Base-by-base conservation (phyloP, 2,888 invertebrate genomes). In the Mallateleia sp. region DNA sequence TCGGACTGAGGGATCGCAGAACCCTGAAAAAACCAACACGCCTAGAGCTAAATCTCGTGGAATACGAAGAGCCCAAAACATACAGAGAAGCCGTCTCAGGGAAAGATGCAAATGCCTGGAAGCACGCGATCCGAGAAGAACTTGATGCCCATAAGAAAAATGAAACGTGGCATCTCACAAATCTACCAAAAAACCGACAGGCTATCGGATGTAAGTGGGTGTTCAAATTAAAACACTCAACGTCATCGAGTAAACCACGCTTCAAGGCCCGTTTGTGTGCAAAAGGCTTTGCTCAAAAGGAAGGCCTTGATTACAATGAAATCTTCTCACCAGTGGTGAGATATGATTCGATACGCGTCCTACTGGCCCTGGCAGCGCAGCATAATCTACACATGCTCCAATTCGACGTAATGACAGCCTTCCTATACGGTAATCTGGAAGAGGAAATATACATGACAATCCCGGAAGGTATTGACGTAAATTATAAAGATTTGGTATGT, bases 401-500 rank as follows among this genome's bases (percentile, higher is more conserved):
- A 71, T 88, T 88, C 34, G 85, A 85, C 32, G 77, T 88, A 2
- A 85, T 78, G 32, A 88, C 88, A 6, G 88, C 85, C 1, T 86
- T 78, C n/a, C 77, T 77, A 20, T 14, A 88, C 24, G 79, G 78
- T 0, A 56, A 85, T 8, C 45, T 87, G 2, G 8, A 84, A 69
- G 88, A 87, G 42, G 54, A 80, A 62, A 60, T 88, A 72, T 80
- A 79, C 79, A 85, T 89, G 90, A 18, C 72, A 34, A 54, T 87
- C 82, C 78, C 89, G 64, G 52, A 85, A 81, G 25, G 92, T 84
- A 24, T 56, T 5, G 15, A 15, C 28, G 14, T 22, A 8, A 20
- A 56, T 9, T 15, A 52, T 20, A 20, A 20, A 52, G 60, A 67
- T 11, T 42, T 72, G 24, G 92, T 94, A 2, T 94, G 93, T 79